A percentile compares a stretch with the other conserved stretches of the same genome.
Evolutionary conservation across 2,888 invertebrate genomes (phyloP).

Genomic region (Phlogophora meticulosa): DNA sequence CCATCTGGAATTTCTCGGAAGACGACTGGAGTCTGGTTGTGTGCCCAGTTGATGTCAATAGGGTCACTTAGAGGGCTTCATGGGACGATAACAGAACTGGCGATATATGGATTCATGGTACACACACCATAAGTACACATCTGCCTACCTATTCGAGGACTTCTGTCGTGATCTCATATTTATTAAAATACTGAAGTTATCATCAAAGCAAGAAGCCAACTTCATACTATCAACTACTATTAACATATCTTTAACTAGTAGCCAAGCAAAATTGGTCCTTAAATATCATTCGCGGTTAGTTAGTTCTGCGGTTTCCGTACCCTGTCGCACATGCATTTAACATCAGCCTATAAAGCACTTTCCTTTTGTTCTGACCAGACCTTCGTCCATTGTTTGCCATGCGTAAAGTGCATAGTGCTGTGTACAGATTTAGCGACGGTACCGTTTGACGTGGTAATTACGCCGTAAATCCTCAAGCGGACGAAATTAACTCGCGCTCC

Average conservation of each 20-base stretch:
- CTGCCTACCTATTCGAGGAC: no score
- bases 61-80: no score
- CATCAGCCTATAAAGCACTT: conserved; percentile 20
- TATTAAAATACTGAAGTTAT: neutral
- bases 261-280: conserved; percentile 10
- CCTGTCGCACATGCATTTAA: conserved; percentile 24
- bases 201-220: neutral
- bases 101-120: no score
- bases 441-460: conserved; percentile 77
- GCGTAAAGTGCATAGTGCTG: conserved; percentile 55
- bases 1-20: no score
- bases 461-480: conserved; percentile 74
- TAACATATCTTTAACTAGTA: neutral
- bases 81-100: no score
- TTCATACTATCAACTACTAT: neutral
- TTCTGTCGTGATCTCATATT: no score
- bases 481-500: conserved; percentile 69
- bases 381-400: conserved; percentile 45
- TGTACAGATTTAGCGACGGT: conserved; percentile 73
- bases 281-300: conserved; percentile 38
- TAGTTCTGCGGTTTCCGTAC: conserved; percentile 3
- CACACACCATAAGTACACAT: no score
- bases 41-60: no score
- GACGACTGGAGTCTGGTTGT: no score
- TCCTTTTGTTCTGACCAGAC: conserved; percentile 44